These are phyloP conservation scores for Bombus sylvicola DNA, from an alignment of 1,140 invertebrate species.

Conservation along the genomic window DNA sequence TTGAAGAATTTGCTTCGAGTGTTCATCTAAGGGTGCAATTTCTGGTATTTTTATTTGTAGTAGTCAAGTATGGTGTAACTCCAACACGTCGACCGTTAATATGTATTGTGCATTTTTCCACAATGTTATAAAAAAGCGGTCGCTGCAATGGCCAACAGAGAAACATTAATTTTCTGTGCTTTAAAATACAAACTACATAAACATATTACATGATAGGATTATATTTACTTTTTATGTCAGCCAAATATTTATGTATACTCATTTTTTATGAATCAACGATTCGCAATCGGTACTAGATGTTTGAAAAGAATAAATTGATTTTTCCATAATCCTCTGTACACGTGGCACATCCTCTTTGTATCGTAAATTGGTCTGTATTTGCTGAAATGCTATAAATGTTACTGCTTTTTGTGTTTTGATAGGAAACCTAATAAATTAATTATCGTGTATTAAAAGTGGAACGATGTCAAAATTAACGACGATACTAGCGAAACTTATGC, in stretches of 20 bases:
- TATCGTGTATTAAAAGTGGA: neutral
- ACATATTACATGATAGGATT: too few species aligned
- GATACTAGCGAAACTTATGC: neutral
- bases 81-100: neutral
- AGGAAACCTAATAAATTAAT: neutral
- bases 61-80: neutral
- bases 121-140: neutral
- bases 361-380: neutral
- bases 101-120: neutral
- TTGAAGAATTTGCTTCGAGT: neutral
- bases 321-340: neutral
- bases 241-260: neutral
- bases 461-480: neutral
- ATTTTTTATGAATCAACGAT: neutral
- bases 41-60: neutral
- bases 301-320: too few species aligned
- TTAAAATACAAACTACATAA: too few species aligned
- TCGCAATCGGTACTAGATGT: neutral
- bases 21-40: neutral
- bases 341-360: neutral
- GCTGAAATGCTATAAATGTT: neutral
- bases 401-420: neutral
- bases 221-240: too few species aligned
- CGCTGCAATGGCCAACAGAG: neutral
- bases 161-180: neutral